These are phyloP conservation scores for Aurelia sp. DNA, from an alignment of 30 jellyfish, hydroid and myxozoan species.

Conservation along the genomic window DNA sequence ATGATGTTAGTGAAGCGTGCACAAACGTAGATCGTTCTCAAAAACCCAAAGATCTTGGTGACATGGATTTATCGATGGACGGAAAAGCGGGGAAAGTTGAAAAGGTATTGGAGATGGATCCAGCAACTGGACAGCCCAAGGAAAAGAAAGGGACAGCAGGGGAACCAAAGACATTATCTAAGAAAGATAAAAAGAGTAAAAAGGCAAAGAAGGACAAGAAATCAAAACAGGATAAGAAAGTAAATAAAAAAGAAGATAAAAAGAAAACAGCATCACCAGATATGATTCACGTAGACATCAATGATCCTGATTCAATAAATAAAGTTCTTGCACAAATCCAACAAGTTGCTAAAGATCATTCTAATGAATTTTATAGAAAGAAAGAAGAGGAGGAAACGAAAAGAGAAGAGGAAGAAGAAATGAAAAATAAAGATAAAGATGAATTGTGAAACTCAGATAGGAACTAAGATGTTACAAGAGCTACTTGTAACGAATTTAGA, in stretches of 20 bases:
- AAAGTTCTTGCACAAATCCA: conserved; percentile 82
- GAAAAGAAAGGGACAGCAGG: neutral
- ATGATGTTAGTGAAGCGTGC: conserved; percentile 76
- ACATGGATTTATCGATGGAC: conserved; percentile 68
- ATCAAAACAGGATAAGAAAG: conserved; percentile 15
- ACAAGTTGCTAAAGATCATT: conserved; percentile 61
- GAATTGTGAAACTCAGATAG: conserved; percentile 17
- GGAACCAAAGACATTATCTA: conserved; percentile 76
- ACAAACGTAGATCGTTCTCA: conserved; percentile 67
- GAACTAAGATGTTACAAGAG: too few relatives aligned
- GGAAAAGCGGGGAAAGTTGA: conserved; percentile 62
- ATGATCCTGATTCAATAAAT: conserved; percentile 84
- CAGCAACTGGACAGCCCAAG: conserved; percentile 56
- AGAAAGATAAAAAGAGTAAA: conserved; percentile 54
- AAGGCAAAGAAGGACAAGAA: conserved; percentile 27
- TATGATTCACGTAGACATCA: conserved; percentile 59
- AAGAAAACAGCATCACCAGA: conserved; percentile 52
- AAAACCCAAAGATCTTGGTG: conserved; percentile 63
- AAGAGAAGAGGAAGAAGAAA: conserved; percentile 33
- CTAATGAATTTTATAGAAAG: conserved; percentile 50
- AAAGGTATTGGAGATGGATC: conserved; percentile 47
- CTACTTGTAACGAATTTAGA: too few relatives aligned
- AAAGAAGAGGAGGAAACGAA: conserved; percentile 35
- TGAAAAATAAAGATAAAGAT: conserved; percentile 21
- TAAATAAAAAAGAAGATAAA: conserved; percentile 14